Evolutionary conservation across 2,888 invertebrate genomes (phyloP), one percentile per base, ranked within the genome.

Genomic region (Acleris cristana): DNA sequence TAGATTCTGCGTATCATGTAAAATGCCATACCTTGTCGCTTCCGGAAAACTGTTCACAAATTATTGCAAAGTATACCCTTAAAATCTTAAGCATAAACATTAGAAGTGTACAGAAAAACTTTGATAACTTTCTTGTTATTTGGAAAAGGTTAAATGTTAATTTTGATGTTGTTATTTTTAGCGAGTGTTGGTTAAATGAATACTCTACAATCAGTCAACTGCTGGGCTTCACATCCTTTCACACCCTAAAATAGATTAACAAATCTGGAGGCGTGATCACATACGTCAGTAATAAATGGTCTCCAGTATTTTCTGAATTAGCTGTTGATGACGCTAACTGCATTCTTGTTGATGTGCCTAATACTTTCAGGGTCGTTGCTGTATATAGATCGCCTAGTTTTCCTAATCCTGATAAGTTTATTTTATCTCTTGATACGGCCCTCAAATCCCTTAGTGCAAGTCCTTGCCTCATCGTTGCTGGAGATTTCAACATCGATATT

Each of bases 261-360:
- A 60, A 64, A 59, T 34, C 63, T n/a, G 64, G 69, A 1, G 66
- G 65, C 3, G 66, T 70, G 14, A 53, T 66, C n/a, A 60, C 34
- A 6, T 70, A 66, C 30, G 56, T 70, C 4, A 63, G 48, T 21
- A 16, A 59, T n/a, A 51, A 40, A 40, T 66, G 59, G 60, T 52
- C 55, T 18, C 58, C 60, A 12, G n/a, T 53, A 14, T 49, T 49
- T 30, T 44, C 60, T 5, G 69, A 69, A 40, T 48, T 58, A 18
- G 23, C 18, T 18, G 21, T 59, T 2, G 44, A 54, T 21, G 69
- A 66, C 1, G 62, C 64, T 3, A 58, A 61, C 26, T 63, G 60
- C 57, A n/a, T 70, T 10, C 40, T 53, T 7, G 52, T 69, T 10
- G 55, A 63, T 12, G 48, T 65, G 3, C 49, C 26, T 3, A 54